These are phyloP conservation scores for Hippopotamus amphibius DNA, from an alignment of 2,113 vertebrate species.

Conservation along the genomic window DNA sequence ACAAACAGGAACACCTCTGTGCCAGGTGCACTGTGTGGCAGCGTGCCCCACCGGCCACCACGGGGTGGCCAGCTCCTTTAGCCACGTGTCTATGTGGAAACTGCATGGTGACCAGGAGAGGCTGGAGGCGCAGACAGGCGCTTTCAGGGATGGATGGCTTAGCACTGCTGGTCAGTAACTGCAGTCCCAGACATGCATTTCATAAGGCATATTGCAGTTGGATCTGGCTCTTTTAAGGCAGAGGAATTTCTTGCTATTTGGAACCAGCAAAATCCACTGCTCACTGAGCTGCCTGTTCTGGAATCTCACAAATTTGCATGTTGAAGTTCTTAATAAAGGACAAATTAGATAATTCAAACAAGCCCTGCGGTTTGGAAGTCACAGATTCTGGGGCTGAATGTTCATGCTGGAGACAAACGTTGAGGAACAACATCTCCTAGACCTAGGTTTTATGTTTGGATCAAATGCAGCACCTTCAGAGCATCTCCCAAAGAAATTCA, in stretches of 20 bases:
- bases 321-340: not conserved
- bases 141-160: fast-evolving
- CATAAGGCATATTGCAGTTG: not conserved
- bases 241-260: not conserved
- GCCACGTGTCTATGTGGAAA: too few relatives aligned
- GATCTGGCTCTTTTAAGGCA: not conserved
- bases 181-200: fast-evolving
- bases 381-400: not conserved
- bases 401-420: not conserved
- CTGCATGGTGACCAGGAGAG: fast-evolving
- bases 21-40: not conserved
- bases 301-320: not conserved
- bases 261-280: not conserved
- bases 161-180: too few relatives aligned
- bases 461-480: not conserved
- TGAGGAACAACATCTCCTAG: not conserved
- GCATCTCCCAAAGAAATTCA: fast-evolving
- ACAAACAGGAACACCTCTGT: not conserved
- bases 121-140: not conserved
- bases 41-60: fast-evolving
- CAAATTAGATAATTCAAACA: not conserved
- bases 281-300: not conserved
- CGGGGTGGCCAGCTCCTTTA: not conserved
- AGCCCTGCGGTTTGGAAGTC: not conserved
- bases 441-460: not conserved